Conservation (phyloP, 1,140 invertebrate species). For the Drosophila bocki region DNA sequence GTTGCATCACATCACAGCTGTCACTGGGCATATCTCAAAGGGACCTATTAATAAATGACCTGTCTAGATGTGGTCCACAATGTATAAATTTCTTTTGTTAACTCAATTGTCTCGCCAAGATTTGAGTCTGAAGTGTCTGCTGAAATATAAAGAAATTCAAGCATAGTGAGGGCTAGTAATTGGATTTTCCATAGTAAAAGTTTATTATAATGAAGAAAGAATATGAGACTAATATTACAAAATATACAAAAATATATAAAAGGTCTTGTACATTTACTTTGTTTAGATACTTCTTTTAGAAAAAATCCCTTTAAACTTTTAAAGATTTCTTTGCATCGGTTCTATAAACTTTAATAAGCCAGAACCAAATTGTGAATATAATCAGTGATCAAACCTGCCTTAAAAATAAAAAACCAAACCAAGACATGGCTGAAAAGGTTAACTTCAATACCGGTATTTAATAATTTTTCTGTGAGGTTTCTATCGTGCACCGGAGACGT, state of each 20-base stretch:
- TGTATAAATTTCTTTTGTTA: slow-evolving; percentile 11
- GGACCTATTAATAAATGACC: slow-evolving; percentile 24
- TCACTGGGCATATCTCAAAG: slow-evolving; percentile 12
- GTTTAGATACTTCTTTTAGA: too few species aligned
- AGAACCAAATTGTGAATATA: not conserved
- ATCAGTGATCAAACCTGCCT: not conserved
- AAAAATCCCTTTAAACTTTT: too few species aligned
- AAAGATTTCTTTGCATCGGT: too few species aligned
- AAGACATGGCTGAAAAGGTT: slow-evolving; percentile 8
- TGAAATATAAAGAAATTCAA: not conserved
- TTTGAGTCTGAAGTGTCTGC: slow-evolving; percentile 4
- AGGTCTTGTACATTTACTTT: not conserved
- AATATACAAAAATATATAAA: not conserved
- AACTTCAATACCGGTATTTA: slow-evolving; percentile 9
- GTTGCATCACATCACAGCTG: slow-evolving; percentile 21
- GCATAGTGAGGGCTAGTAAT: not conserved
- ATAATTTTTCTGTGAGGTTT: slow-evolving; percentile 25
- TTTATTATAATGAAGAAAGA: not conserved
- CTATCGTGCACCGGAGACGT: slow-evolving; percentile 30
- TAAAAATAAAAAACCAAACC: not conserved
- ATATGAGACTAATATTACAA: too few species aligned
- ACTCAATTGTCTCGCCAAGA: slow-evolving; percentile 3
- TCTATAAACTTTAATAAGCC: not conserved
- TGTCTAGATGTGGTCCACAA: slow-evolving; percentile 10
- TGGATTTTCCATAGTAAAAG: not conserved